Conservation (phyloP, 2,797 vertebrate genomes). For the Ataeniobius toweri region DNA sequence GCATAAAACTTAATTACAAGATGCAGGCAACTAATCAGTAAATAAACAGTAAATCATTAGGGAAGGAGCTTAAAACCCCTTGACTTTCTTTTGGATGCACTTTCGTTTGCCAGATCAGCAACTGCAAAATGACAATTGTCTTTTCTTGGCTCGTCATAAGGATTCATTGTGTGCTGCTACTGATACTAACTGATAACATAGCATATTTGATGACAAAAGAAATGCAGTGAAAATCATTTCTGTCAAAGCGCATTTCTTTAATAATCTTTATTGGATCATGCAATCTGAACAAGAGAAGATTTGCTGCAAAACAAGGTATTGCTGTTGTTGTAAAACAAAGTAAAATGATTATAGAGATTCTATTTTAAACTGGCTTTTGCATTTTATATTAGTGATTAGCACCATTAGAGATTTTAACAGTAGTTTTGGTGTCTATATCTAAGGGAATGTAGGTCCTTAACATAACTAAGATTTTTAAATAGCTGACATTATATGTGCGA, state of each 20-base stretch:
- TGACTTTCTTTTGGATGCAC: slow-evolving; percentile 12
- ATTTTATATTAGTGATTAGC: too few relatives aligned
- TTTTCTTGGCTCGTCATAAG: background rate
- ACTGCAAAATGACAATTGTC: slow-evolving; percentile 8
- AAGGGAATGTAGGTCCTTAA: background rate
- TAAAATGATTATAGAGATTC: too few relatives aligned
- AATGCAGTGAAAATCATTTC: slow-evolving; percentile 2
- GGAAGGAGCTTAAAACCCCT: slow-evolving; percentile 23
- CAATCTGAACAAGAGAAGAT: background rate
- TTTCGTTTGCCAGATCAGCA: slow-evolving; percentile 14
- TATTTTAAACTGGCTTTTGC: too few relatives aligned
- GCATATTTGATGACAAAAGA: background rate
- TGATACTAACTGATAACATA: background rate
- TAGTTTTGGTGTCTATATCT: background rate
- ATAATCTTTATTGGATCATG: background rate
- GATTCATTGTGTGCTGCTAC: background rate
- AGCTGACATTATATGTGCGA: background rate
- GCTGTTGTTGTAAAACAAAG: background rate
- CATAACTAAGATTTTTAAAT: background rate
- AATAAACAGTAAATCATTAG: slow-evolving; percentile 37
- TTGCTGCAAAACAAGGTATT: background rate
- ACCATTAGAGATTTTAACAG: too few relatives aligned
- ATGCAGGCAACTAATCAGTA: slow-evolving; percentile 44
- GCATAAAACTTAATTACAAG: slow-evolving; percentile 44
- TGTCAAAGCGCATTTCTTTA: background rate